Evolutionary conservation across 2,888 invertebrate genomes (phyloP), one percentile per base, ranked within the genome.

Genomic region (Hecatera dysodea): DNA sequence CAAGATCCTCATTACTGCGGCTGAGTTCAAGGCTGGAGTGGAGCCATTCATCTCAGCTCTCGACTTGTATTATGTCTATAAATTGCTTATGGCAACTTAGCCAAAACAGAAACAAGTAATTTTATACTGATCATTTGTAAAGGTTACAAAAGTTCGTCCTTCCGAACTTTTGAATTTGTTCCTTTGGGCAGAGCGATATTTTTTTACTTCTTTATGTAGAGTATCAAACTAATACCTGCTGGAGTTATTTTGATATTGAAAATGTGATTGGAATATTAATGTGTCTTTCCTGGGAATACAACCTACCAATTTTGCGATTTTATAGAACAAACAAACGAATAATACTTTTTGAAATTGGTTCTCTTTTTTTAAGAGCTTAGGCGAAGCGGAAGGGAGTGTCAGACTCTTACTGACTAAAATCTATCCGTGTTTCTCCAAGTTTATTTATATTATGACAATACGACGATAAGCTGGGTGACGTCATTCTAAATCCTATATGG

Each of bases 1-100:
- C 86, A 80, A 84, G 85, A 79, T 83, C 81, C 85, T 86, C 88
- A 84, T 89, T 86, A 88, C 73, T 73, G 72, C 50, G 69, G 81
- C 52, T 74, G 64, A 82, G 90, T 91, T 92, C 91, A 93, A 90
- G 92, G 93, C 55, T 87, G 76, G 70, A 71, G 81, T 78, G 82
- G 88, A 86, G 85, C 88, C 90, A 93, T 93, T 92, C 91, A 89
- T 93, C 89, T 90, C 84, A 68, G 76, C 88, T 83, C 87, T 83
- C 85, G 86, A 86, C 88, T 90, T 81, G 74, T 91, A 92, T 92
- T 92, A 91, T 88, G 87, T 81, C 88, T 87, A 90, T 92, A 92
- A 93, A 92, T 92, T 91, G 90, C 90, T 88, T 89, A 88, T 86
- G 84, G 85, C 83, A 84, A 85, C 83, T 86, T 87, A 79, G 64